Evolutionary conservation across 2,888 invertebrate species (phyloP).

Genomic region (Pristionchus exspectatus): DNA sequence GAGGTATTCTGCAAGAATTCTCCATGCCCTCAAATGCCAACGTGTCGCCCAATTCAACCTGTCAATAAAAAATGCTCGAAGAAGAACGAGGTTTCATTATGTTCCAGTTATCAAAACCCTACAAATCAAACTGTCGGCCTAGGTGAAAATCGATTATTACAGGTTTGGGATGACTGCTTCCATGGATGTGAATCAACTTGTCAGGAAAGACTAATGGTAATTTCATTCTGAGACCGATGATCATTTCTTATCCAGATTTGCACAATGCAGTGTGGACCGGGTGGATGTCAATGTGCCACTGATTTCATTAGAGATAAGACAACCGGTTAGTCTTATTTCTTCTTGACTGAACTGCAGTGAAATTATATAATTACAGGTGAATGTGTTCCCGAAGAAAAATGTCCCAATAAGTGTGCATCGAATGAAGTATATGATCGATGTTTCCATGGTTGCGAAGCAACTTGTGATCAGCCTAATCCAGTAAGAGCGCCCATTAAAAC

Average conservation of each 20-base stretch:
- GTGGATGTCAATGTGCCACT: not conserved
- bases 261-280: not conserved
- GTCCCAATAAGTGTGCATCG: not conserved
- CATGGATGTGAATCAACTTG: slow-evolving; percentile 6
- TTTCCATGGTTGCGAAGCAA: not conserved
- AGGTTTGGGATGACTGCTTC: slow-evolving; percentile 26
- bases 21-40: not conserved
- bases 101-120: too few species aligned
- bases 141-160: not conserved
- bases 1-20: slow-evolving; percentile 27
- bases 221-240: not conserved
- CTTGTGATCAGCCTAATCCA: not conserved
- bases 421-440: slow-evolving; percentile 23
- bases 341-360: not conserved
- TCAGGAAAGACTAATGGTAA: not conserved
- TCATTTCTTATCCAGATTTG: not conserved
- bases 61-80: not conserved
- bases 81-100: not conserved
- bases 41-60: not conserved
- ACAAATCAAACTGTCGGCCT: too few species aligned
- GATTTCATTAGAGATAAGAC: not conserved
- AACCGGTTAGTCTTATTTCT: not conserved
- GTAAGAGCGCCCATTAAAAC: not conserved
- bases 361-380: not conserved
- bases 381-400: not conserved